phyloP scores from a whole-genome alignment of 2,113 vertebrate genomes.

The Oophaga pumilio region DNA sequence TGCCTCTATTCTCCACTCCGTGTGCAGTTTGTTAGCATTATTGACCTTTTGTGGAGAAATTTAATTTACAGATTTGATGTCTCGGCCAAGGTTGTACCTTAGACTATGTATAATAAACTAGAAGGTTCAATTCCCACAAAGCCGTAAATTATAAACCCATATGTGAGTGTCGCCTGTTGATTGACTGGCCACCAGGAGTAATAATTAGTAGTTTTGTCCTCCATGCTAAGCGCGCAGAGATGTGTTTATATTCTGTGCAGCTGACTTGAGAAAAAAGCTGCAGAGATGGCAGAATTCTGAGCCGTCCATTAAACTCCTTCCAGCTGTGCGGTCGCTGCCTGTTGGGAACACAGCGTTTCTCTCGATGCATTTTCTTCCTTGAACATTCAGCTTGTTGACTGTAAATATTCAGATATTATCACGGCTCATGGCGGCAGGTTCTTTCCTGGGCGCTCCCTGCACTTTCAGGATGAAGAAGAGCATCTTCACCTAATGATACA shows the following conservation, averaged over 20 bases:
- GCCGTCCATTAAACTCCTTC: constrained; percentile 62
- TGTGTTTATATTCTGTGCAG: constrained; percentile 31
- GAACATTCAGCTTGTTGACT: constrained; percentile 15
- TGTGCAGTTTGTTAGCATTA: neutral
- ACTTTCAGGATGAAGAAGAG: neutral
- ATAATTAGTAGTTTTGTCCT: constrained; percentile 58
- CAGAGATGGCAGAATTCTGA: constrained; percentile 60
- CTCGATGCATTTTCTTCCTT: constrained; percentile 21
- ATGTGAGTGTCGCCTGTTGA: neutral
- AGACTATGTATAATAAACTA: neutral
- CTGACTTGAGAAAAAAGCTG: constrained; percentile 59
- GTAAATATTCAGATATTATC: neutral
- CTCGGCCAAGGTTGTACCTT: neutral
- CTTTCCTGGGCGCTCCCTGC: neutral
- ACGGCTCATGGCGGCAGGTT: neutral
- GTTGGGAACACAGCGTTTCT: constrained; percentile 56
- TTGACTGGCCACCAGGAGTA: constrained; percentile 50
- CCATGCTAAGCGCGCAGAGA: neutral
- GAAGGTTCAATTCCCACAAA: constrained; percentile 3
- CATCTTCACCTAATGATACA: neutral
- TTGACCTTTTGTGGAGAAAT: neutral
- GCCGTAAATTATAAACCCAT: neutral
- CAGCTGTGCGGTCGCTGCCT: constrained; percentile 59
- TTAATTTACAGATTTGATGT: neutral
- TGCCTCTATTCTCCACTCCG: neutral